Base-by-base conservation (phyloP, 2,797 vertebrate species). In the Antrozous pallidus region DNA sequence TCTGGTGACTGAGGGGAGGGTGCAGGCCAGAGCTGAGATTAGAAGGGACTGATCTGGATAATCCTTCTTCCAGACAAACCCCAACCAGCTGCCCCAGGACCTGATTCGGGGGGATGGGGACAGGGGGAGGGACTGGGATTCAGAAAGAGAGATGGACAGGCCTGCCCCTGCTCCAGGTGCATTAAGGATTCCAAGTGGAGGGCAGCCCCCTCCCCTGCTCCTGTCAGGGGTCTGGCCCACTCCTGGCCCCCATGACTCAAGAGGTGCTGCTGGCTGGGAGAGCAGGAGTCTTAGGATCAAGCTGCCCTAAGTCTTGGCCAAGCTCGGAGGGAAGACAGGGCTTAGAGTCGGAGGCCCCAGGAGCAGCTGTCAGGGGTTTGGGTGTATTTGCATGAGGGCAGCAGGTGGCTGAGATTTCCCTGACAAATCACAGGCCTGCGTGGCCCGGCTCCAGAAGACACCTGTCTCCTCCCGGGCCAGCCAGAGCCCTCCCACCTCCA, bases 11-110 rank as follows among this genome's bases (percentile, higher is more conserved):
- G 2, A 1, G 22, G 65, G 82, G 91, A 84, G 93, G 77, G 77
- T 36, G 31, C 63, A 56, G 88, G 20, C 40, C 38, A 73, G 88
- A 95, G 91, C 97, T 95, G 98, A 98, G 98, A 98, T 98, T 98
- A 98, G 96, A 97, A 96, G 95, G 97, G 98, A 98, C 98, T 98
- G 98, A 98, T 97, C 98, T 98, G 98, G 98, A 98, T 98, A 98
- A 98, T 98, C 98, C 97, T 96, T 93, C 95, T 28, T 33, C 91
- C 92, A 24, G 4, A 98, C 98, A 97, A 98, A 97, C 98, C 96
- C 97, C 54, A 90, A 93, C 97, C 98, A 98, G 97, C 98, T 98
- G 98, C 97, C 98, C 97, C 97, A 95, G 97, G 97, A 74, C 51
- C 84, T 96, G 83, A 94, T 91, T 87, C 83, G 45, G 24, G 73